phyloP scores from a whole-genome alignment of 2,888 invertebrate species.

The Diplolepis rosae region DNA sequence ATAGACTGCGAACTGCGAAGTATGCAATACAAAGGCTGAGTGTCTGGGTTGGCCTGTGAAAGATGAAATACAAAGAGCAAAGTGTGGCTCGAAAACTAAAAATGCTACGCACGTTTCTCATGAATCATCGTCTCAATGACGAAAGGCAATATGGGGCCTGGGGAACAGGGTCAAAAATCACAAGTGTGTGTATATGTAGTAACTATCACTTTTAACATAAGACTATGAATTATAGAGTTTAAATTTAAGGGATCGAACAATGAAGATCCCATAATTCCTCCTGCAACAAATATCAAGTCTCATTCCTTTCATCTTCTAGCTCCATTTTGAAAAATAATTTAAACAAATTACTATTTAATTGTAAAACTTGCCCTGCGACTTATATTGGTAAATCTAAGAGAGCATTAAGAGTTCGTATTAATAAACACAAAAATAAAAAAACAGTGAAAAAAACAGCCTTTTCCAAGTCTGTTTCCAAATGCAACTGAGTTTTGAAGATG shows the following conservation, averaged over 20 bases:
- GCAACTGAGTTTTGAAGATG: no score
- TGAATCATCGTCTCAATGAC: slow-evolving; percentile 9
- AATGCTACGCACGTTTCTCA: slow-evolving; percentile 11
- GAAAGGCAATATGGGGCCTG: background rate
- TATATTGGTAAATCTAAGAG: no score
- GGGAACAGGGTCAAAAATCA: background rate
- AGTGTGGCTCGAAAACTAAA: background rate
- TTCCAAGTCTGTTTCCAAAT: no score
- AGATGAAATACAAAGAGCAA: slow-evolving; percentile 1
- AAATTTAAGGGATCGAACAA: background rate
- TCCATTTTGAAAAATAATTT: no score
- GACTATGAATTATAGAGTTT: background rate
- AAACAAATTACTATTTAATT: no score
- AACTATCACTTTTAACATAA: background rate
- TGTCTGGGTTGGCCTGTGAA: background rate
- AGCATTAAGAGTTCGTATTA: no score
- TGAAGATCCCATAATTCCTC: no score
- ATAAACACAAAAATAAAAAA: no score
- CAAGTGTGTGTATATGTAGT: background rate
- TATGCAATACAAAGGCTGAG: slow-evolving; percentile 5
- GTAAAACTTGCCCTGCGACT: no score
- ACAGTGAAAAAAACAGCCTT: no score
- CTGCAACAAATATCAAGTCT: no score
- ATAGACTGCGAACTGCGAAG: background rate
- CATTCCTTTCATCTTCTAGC: no score